Evolutionary conservation across 2,888 invertebrate species (phyloP).

Genomic region (Trachelus stipa): DNA sequence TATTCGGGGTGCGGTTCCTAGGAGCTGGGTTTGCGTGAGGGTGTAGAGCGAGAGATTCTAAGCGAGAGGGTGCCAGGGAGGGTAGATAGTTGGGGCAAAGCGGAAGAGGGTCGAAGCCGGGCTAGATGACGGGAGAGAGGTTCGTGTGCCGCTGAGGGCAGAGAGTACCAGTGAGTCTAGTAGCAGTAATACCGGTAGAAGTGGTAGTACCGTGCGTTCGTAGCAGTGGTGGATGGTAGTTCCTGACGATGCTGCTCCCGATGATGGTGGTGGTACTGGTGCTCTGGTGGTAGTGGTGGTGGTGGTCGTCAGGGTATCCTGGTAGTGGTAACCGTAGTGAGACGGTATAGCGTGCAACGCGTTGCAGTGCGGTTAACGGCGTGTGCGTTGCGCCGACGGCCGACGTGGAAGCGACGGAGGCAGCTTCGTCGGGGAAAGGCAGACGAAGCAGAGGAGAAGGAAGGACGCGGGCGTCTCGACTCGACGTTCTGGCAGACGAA

Average conservation of each 20-base stretch:
- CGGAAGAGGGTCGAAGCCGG: conserved; percentile 35
- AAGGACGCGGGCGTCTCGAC: conserved; percentile 63
- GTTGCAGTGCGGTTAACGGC: conserved; percentile 63
- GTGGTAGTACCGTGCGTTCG: conserved; percentile 23
- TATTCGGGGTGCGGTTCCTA: conserved; percentile 65
- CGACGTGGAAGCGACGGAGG: conserved; percentile 56
- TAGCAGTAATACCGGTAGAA: conserved; percentile 29
- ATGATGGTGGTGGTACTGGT: conserved; percentile 29
- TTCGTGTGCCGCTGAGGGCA: conserved; percentile 24
- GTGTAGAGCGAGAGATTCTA: conserved; percentile 31
- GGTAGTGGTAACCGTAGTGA: not conserved
- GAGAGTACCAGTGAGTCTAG: conserved; percentile 24
- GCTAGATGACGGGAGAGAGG: conserved; percentile 24
- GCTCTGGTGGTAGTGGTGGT: conserved; percentile 25
- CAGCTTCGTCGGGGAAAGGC: conserved; percentile 33
- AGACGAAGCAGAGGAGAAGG: conserved; percentile 41
- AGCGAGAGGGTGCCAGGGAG: conserved; percentile 27
- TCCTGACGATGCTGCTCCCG: conserved; percentile 19
- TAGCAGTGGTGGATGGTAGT: conserved; percentile 28
- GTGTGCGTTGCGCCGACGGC: conserved; percentile 62
- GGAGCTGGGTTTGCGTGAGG: conserved; percentile 57
- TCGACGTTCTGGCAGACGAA: conserved; percentile 66
- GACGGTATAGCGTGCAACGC: conserved; percentile 38
- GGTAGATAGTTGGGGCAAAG: conserved; percentile 18
- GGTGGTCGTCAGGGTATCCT: conserved; percentile 20